Percentiles rank a stretch among this genome's conserved stretches.
phyloP scores from a whole-genome alignment of 2,113 vertebrate genomes.

The Naja naja region DNA sequence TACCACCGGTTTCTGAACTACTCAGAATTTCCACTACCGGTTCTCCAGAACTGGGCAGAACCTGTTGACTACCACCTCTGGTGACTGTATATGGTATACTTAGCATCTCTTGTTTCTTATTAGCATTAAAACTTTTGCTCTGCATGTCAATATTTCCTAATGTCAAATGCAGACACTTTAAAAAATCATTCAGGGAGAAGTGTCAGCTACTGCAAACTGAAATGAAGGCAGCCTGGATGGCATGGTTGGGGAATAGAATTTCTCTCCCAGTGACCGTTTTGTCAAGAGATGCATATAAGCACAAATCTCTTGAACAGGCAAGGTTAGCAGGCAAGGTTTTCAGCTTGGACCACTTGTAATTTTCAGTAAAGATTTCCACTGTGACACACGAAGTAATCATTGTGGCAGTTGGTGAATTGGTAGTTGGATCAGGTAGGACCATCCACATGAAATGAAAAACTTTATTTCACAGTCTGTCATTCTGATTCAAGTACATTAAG shows the following conservation, averaged over 20 bases:
- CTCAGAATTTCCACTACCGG: too few relatives aligned
- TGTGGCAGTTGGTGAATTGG: conserved; percentile 49
- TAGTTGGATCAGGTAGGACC: conserved; percentile 43
- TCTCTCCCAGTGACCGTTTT: fast-evolving
- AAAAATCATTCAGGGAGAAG: fast-evolving
- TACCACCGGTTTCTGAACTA: too few relatives aligned
- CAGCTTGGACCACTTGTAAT: conserved; percentile 29
- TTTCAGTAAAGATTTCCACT: conserved; percentile 44
- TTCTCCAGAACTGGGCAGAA: too few relatives aligned
- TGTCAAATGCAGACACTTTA: background rate
- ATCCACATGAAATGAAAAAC: conserved; percentile 41
- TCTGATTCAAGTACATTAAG: conserved; percentile 55
- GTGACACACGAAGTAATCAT: conserved; percentile 54
- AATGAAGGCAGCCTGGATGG: background rate
- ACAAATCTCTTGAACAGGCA: background rate
- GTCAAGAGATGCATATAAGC: background rate
- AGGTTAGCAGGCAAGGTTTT: conserved; percentile 23
- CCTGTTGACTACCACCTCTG: too few relatives aligned
- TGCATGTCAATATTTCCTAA: background rate
- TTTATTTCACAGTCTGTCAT: conserved; percentile 64
- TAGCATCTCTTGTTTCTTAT: conserved; percentile 6
- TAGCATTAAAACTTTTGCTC: conserved; percentile 9
- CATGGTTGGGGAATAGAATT: fast-evolving
- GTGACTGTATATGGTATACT: background rate
- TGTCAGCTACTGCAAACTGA: background rate